Base-by-base conservation (phyloP, 2,797 vertebrate genomes). In the Sorex maritimensis region DNA sequence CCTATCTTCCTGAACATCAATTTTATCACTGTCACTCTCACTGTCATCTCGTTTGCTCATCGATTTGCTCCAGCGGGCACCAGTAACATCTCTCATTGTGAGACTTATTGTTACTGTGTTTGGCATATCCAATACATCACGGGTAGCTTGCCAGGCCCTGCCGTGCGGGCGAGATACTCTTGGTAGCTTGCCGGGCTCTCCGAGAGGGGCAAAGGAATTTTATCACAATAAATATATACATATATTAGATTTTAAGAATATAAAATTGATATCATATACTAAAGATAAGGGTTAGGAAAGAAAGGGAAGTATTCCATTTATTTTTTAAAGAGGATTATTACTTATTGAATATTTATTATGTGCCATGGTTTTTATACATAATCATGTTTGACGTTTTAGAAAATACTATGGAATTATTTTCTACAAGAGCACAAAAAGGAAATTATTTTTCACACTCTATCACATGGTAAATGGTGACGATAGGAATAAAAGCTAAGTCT, bases 371-470 rank as follows among this genome's bases (percentile, higher is more conserved):
- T 92, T 75, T 84, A 9, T 30, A 63, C 8, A 3, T 81, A 26
- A 17, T 74, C 17, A 91, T 23, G 38, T 75, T 71, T 44, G 12
- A 67, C 87, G 46, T 89, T 82, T 68, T 61, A 34, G 61, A 81
- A 83, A 87, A 44, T 6, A 26, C 17, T 17, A 3, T 61, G 58
- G 58, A 23, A 61, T 61, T 61, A 19, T 61, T 30, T 72, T 65
- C n/a, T 49, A 34, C 2, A 79, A 28, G 81, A 87, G 6, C 8
- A 90, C 11, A 81, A 46, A 72, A 86, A 86, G 17, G 3, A 55
- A 55, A 55, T 63, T 8, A 41, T 49, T 68, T 81, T 69, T 7
- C 23, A 19, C 72, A 8, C 6, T 52, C 78, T 81, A 10, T 30
- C 5, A 1, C 24, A 0, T 24, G 41, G 61, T 24, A 73, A 81